Evolutionary conservation across 2,797 vertebrate species (phyloP).

Genomic region (Meda fulgida): DNA sequence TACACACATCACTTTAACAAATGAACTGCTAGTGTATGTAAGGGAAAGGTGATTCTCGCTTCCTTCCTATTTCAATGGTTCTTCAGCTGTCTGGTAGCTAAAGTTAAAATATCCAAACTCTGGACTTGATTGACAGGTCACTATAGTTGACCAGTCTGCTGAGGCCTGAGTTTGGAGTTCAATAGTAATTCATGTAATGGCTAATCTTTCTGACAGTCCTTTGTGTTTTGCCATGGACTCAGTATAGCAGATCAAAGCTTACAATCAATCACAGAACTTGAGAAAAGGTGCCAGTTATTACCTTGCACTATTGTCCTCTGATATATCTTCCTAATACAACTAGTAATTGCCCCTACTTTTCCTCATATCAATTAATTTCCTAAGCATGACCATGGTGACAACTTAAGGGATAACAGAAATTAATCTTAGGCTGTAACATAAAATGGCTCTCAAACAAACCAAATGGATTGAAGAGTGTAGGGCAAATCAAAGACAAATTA

Average conservation of each 20-base stretch:
- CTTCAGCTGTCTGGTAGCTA: conserved; percentile 79
- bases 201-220: conserved; percentile 82
- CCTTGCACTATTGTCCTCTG: conserved; percentile 29
- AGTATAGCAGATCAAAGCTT: conserved; percentile 70
- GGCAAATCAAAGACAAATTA: conserved; percentile 32
- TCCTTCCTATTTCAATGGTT: conserved; percentile 61
- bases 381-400: not conserved
- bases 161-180: conserved; percentile 37
- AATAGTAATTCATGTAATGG: conserved; percentile 25
- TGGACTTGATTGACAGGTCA: conserved; percentile 76
- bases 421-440: not conserved
- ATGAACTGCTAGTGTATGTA: conserved; percentile 71
- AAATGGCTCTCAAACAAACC: conserved; percentile 10
- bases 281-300: conserved; percentile 56
- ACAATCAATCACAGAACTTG: conserved; percentile 67
- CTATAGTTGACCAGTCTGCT: conserved; percentile 70
- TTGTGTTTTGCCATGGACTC: conserved; percentile 72
- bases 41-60: not conserved
- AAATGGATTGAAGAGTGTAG: conserved; percentile 3
- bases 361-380: not conserved
- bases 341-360: not conserved
- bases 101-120: conserved; percentile 84
- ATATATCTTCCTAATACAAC: conserved; percentile 47
- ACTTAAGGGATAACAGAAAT: conserved; percentile 16
- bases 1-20: conserved; percentile 27